Evolutionary conservation across 1,140 invertebrate species (phyloP).

Genomic region (Heliconius congener): DNA sequence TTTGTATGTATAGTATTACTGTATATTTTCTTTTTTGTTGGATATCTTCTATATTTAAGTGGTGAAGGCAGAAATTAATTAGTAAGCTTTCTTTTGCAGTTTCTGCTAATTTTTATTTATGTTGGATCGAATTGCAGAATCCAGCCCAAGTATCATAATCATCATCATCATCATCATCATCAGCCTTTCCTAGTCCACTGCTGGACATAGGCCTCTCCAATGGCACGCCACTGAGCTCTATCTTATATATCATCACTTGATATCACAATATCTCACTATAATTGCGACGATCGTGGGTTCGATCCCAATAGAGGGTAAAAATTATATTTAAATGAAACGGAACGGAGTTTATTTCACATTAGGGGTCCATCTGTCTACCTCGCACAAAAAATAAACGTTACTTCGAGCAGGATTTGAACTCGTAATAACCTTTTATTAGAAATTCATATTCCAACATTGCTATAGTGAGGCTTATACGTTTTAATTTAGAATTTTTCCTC

Average conservation of each 20-base stretch:
- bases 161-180: no score
- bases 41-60: neutral
- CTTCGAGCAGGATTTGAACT: neutral
- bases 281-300: neutral
- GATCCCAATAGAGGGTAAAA: neutral
- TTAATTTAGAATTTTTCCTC: constrained; percentile 4
- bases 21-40: neutral
- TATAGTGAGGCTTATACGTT: neutral
- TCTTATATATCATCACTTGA: no score
- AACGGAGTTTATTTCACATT: no score
- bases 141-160: no score
- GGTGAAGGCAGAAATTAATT: neutral
- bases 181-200: no score
- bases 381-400: neutral
- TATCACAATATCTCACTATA: neutral
- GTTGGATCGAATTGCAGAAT: no score
- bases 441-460: neutral
- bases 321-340: neutral
- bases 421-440: neutral
- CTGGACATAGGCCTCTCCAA: no score
- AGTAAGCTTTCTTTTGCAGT: neutral
- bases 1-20: neutral
- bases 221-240: no score
- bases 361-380: no score
- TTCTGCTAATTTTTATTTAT: no score